Conservation (phyloP, 1,140 invertebrate species). For the Dreissena rostriformis region DNA sequence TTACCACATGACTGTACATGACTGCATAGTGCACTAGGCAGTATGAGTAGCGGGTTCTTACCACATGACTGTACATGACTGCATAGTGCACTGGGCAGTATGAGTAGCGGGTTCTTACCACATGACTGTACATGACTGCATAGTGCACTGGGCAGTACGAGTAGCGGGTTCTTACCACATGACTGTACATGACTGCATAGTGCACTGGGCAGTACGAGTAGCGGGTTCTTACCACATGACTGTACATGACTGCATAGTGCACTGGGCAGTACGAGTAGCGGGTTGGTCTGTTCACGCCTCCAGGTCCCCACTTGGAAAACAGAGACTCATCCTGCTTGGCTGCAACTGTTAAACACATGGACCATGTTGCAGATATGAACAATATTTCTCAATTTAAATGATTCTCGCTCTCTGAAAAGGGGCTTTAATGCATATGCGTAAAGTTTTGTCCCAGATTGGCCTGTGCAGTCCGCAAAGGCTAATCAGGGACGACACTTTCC, state of each 20-base stretch:
- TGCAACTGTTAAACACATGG: constrained; percentile 7
- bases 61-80: constrained; percentile 73
- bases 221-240: constrained; percentile 76
- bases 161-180: constrained; percentile 50
- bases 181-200: no score
- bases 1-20: no score
- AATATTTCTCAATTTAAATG: no score
- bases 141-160: constrained; percentile 77
- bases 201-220: background rate
- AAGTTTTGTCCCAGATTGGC: no score
- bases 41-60: constrained; percentile 65
- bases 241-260: constrained; percentile 76
- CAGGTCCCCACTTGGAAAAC: constrained; percentile 76
- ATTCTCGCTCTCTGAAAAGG: no score
- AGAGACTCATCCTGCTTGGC: constrained; percentile 32
- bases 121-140: constrained; percentile 74
- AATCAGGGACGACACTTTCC: no score
- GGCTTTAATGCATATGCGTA: no score
- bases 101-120: constrained; percentile 69
- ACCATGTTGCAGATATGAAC: background rate
- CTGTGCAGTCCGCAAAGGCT: no score
- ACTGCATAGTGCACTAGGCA: no score
- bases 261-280: constrained; percentile 74
- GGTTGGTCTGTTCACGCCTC: constrained; percentile 77
- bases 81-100: constrained; percentile 78